phyloP scores from a whole-genome alignment of 2,888 invertebrate genomes.

The Sclerodermus sp. region DNA sequence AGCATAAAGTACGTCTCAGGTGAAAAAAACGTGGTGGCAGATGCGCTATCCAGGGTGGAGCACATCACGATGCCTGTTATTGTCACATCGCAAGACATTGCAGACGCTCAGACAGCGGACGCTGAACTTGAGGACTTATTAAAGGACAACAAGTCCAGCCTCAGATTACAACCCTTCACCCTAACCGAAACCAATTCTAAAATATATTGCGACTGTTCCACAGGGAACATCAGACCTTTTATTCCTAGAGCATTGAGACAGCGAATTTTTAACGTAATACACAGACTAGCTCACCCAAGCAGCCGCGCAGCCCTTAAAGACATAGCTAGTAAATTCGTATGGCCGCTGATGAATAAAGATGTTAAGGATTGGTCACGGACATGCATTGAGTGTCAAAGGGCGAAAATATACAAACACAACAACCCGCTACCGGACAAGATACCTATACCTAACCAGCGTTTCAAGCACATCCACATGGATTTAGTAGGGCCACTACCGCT shows the following conservation, averaged over 20 bases:
- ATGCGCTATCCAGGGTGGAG: neutral
- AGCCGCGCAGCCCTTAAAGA: constrained; percentile 11
- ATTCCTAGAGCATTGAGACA: constrained; percentile 10
- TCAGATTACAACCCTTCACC: neutral
- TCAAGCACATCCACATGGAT: constrained; percentile 33
- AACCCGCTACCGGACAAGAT: constrained; percentile 21
- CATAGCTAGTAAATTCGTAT: constrained; percentile 23
- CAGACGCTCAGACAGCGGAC: neutral
- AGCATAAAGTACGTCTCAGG: neutral
- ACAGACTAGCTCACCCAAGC: constrained; percentile 15
- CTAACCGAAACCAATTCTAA: no score
- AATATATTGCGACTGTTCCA: neutral
- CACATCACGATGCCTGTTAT: neutral
- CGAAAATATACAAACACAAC: constrained; percentile 36
- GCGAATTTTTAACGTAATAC: constrained; percentile 6
- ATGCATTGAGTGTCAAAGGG: constrained; percentile 35
- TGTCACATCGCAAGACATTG: neutral
- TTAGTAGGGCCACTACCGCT: constrained; percentile 40
- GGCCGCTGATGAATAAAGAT: constrained; percentile 28
- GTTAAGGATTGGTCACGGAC: constrained; percentile 26
- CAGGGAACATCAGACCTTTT: constrained; percentile 8
- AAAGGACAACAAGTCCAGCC: neutral
- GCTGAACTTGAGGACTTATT: neutral
- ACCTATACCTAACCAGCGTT: constrained; percentile 25
- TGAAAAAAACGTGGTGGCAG: neutral